Evolutionary conservation across 2,888 invertebrate species (phyloP).

Genomic region (Meloe dianella): DNA sequence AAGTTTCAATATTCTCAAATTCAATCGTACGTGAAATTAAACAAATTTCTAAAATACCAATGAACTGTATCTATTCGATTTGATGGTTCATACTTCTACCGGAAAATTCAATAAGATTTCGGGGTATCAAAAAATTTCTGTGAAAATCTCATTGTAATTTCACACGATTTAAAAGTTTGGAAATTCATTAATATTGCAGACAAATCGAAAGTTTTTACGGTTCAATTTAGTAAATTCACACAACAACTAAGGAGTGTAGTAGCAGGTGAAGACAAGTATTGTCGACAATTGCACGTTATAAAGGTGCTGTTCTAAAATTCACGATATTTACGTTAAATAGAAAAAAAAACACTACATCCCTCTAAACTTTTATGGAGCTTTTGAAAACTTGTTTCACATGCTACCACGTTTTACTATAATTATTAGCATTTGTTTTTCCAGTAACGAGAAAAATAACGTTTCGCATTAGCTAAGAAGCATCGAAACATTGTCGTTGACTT

Average conservation of each 20-base stretch:
- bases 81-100: neutral
- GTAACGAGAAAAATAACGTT: neutral
- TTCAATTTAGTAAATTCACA: too few species aligned
- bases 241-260: too few species aligned
- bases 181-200: too few species aligned
- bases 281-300: too few species aligned
- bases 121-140: too few species aligned
- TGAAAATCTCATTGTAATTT: too few species aligned
- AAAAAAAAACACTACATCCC: too few species aligned
- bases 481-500: neutral
- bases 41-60: constrained; percentile 6
- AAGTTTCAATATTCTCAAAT: neutral
- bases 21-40: constrained; percentile 12
- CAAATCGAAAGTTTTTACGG: too few species aligned
- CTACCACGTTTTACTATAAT: neutral
- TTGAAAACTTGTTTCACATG: constrained; percentile 4
- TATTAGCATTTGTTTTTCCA: neutral
- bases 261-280: too few species aligned
- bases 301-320: too few species aligned
- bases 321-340: too few species aligned
- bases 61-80: constrained; percentile 2
- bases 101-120: neutral
- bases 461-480: neutral
- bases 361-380: neutral
- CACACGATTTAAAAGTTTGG: too few species aligned